Evolutionary conservation across 1,140 invertebrate species (phyloP).

Genomic region (Bombus confusus): DNA sequence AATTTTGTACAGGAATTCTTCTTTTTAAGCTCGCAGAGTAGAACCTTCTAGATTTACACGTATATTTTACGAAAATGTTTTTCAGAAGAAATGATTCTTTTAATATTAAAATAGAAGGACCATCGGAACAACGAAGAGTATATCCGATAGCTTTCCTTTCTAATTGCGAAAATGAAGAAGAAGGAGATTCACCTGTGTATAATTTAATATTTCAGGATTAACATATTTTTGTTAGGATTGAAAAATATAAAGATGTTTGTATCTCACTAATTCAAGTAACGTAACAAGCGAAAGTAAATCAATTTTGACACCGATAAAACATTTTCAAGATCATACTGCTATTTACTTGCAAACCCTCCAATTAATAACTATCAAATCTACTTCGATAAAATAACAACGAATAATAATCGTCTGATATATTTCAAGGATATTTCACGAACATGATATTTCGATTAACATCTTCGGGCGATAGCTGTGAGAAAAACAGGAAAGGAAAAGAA

Average conservation of each 20-base stretch:
- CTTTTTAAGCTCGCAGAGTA: no score
- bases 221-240: conserved; percentile 15
- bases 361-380: not conserved
- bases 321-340: not conserved
- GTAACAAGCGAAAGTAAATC: not conserved
- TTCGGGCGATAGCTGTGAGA: not conserved
- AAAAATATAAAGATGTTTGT: not conserved
- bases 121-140: not conserved
- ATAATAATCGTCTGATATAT: no score
- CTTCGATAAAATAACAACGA: no score
- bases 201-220: conserved; percentile 23
- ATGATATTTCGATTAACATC: not conserved
- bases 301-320: not conserved
- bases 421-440: not conserved
- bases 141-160: no score
- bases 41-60: no score
- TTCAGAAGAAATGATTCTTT: not conserved
- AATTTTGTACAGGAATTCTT: not conserved
- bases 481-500: not conserved
- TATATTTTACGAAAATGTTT: no score
- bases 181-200: not conserved
- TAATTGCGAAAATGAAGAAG: not conserved
- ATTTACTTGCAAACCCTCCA: not conserved
- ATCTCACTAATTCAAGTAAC: not conserved
- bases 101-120: not conserved